Evolutionary conservation across 2,888 invertebrate genomes (phyloP).

Genomic region (Biston stratarius): DNA sequence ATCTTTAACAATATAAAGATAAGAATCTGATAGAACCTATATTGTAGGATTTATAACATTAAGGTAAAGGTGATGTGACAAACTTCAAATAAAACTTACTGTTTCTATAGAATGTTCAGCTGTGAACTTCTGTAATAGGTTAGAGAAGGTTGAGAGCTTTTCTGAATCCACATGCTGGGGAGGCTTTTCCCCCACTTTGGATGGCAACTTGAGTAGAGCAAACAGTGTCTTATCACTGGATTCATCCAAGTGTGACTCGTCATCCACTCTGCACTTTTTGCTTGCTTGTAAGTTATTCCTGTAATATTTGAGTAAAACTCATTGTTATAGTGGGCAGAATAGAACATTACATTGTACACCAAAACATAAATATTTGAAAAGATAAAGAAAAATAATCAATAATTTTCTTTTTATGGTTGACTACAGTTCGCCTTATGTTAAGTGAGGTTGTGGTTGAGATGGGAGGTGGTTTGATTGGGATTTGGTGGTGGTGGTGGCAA

Average conservation of each 20-base stretch:
- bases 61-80: not conserved
- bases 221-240: slow-evolving; percentile 87
- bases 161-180: slow-evolving; percentile 66
- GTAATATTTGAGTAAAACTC: slow-evolving; percentile 29
- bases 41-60: too few relatives aligned
- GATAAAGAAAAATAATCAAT: too few relatives aligned
- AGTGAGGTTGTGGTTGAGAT: too few relatives aligned
- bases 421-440: too few relatives aligned
- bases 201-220: slow-evolving; percentile 79
- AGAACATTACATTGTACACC: not conserved
- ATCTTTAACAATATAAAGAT: too few relatives aligned
- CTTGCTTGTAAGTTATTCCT: slow-evolving; percentile 64
- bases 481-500: too few relatives aligned
- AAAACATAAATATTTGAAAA: too few relatives aligned
- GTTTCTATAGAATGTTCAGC: slow-evolving; percentile 77
- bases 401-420: too few relatives aligned
- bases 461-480: too few relatives aligned
- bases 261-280: slow-evolving; percentile 68
- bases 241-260: slow-evolving; percentile 66
- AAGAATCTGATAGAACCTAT: too few relatives aligned
- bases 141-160: slow-evolving; percentile 79
- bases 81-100: slow-evolving; percentile 61
- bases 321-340: not conserved
- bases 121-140: slow-evolving; percentile 79
- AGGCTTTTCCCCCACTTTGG: slow-evolving; percentile 67